phyloP scores from a whole-genome alignment of 2,113 vertebrate genomes.

The Microcebus ravelobensis region DNA sequence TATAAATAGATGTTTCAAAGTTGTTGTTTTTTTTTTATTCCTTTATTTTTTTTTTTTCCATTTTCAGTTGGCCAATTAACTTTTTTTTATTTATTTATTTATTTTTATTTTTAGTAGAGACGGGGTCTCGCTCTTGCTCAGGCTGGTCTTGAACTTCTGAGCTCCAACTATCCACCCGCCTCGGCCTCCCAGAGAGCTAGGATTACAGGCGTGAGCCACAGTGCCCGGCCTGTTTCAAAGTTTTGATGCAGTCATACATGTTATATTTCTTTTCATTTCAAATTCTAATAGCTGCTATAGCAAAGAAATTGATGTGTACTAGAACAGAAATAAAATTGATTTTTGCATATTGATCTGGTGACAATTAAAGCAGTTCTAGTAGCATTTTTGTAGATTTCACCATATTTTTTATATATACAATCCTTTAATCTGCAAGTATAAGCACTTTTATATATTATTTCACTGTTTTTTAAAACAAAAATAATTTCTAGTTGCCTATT shows the following conservation, averaged over 20 bases:
- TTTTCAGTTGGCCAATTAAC: too few relatives aligned
- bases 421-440: background rate
- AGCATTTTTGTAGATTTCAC: background rate
- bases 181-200: too few relatives aligned
- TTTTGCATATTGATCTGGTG: background rate
- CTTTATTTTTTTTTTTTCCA: too few relatives aligned
- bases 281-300: background rate
- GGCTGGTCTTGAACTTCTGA: too few relatives aligned
- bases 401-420: background rate
- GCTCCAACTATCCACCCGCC: too few relatives aligned
- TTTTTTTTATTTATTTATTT: too few relatives aligned
- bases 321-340: background rate
- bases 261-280: background rate
- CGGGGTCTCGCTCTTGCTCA: too few relatives aligned
- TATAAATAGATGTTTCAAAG: background rate
- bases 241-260: background rate
- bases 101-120: too few relatives aligned
- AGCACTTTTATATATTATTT: background rate
- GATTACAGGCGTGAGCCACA: too few relatives aligned
- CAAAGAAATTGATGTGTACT: background rate
- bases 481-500: background rate
- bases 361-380: background rate
- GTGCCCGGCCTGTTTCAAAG: background rate
- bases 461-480: background rate
- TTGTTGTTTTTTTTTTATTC: background rate